Percentiles rank a stretch among this genome's conserved stretches.
phyloP scores from a whole-genome alignment of 2,888 invertebrate species.

The Neria commutata region DNA sequence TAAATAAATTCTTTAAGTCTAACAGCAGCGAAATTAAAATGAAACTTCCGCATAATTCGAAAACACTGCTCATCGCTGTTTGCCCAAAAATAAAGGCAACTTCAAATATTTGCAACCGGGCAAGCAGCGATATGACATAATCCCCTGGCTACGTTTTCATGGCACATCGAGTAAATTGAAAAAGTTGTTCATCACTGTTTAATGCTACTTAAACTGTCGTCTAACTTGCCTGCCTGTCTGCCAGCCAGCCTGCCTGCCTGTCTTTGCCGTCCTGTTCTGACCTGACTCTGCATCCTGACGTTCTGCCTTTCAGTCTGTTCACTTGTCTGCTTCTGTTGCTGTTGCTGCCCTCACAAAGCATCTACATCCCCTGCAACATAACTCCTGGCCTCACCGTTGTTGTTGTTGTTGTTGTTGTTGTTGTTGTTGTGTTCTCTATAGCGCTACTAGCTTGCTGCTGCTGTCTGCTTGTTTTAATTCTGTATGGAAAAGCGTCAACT shows the following conservation, averaged over 20 bases:
- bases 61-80: too few species aligned
- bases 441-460: background rate
- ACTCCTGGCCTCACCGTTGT: background rate
- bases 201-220: constrained; percentile 35
- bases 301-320: constrained; percentile 17
- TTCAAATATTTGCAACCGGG: too few species aligned
- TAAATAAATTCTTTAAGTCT: too few species aligned
- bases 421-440: background rate
- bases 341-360: background rate
- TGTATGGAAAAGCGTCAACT: constrained; percentile 32
- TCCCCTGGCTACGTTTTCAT: constrained; percentile 8
- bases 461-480: constrained; percentile 34
- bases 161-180: constrained; percentile 30
- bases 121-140: constrained; percentile 9
- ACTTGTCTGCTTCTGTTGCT: too few species aligned
- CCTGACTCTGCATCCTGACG: constrained; percentile 10
- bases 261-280: too few species aligned
- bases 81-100: too few species aligned
- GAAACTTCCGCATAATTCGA: too few species aligned
- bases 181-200: constrained; percentile 35
- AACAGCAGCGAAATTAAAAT: too few species aligned
- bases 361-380: background rate
- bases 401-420: background rate
- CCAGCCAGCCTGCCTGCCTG: too few species aligned
- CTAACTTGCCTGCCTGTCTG: background rate